phyloP scores from a whole-genome alignment of 2,797 vertebrate genomes.

The Phrynocephalus vlangalii region DNA sequence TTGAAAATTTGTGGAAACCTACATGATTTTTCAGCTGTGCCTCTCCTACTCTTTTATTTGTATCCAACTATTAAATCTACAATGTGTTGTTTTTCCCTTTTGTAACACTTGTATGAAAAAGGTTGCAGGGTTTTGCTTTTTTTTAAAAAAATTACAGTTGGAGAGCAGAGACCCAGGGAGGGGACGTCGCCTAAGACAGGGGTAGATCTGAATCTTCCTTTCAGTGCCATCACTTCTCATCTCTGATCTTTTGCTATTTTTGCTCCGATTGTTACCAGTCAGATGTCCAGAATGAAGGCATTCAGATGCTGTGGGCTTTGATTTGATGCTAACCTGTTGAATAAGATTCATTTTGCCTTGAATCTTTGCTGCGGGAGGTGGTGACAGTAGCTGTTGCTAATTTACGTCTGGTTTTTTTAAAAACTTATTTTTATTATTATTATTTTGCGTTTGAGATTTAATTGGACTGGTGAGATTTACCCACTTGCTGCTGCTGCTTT shows the following conservation, averaged over 20 bases:
- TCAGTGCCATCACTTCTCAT: too few species aligned
- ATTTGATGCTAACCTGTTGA: background rate
- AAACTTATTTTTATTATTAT: too few species aligned
- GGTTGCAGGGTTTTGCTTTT: background rate
- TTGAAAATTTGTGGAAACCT: background rate
- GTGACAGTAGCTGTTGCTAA: background rate
- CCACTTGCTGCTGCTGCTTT: background rate
- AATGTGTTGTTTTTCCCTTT: too few species aligned
- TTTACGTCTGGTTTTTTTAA: background rate
- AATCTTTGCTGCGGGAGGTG: background rate
- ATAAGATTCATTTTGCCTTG: too few species aligned
- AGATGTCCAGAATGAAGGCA: background rate
- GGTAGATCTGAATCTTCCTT: background rate
- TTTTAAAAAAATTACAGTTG: background rate
- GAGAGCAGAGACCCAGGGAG: background rate
- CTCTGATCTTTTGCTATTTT: background rate
- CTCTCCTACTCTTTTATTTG: background rate
- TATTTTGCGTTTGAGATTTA: background rate
- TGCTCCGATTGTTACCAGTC: background rate
- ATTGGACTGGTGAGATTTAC: conserved; percentile 12
- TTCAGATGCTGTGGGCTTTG: background rate
- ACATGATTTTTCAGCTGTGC: too few species aligned
- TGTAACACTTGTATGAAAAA: background rate
- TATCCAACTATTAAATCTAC: background rate
- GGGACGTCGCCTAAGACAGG: background rate